Evolutionary conservation across 1,140 invertebrate genomes (phyloP), one percentile per base, ranked within the genome.

Genomic region (Hylaeus anthracinus): DNA sequence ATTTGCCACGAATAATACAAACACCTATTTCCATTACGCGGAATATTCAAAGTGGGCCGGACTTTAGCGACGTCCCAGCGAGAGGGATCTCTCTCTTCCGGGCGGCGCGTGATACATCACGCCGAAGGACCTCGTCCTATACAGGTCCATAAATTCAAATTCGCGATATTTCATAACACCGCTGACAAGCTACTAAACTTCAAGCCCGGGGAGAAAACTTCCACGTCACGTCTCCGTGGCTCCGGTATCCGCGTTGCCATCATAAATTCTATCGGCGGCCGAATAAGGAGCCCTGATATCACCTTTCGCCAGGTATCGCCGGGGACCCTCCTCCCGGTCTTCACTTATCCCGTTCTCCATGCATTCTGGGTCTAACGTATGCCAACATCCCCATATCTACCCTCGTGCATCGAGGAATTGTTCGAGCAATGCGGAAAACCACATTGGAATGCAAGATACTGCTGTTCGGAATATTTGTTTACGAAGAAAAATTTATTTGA

Each of bases 101-200:
- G 2, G 5, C 2, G 5, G 5, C 39, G 37, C 2, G 67, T 45
- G 6, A 71, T 78, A 37, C 48, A 78, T 72, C 60, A 63, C 61
- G 53, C 56, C 8, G 39, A n/a, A 12, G 26, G 9, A 37, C 2
- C 2, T 4, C 9, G n/a, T 56, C 53, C 51, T 8, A 51, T 65
- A 56, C 75, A n/a, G 26, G 70, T 65, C 51, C 48, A 79, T 72
- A 72, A 72, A 79, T 78, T 71, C 66, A 78, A 71, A 78, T 79
- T 73, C 70, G 51, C 61, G 26, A 72, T 73, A 79, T 79, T 79
- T 65, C 77, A 72, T 37, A 43, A 37, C 12, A 10, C 26, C n/a
- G 51, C 14, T 45, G 60, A 64, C 70, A 65, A 79, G 70, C 70
- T 56, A 56, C 77, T 65, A 72, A 79, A 79, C 70, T 65, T 65